Evolutionary conservation across 2,888 invertebrate species (phyloP), one percentile per base, ranked within the genome.

Genomic region (Gymnoscelis rufifasciata): DNA sequence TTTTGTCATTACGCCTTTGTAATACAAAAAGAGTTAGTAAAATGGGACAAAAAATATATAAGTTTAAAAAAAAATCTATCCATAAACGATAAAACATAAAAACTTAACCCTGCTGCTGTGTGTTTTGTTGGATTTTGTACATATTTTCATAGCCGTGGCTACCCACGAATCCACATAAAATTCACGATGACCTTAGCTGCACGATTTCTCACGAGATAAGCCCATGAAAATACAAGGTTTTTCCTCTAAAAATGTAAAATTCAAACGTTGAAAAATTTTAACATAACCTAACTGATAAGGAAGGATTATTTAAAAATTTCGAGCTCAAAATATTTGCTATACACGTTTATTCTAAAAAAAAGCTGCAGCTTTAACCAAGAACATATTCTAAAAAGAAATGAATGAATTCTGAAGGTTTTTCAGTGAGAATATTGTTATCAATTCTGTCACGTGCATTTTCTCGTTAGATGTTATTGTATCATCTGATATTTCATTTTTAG

Each of bases 381-480:
- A 5, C 28, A 12, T 11, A 28, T 12, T 30, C 8, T 30, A 3
- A 30, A 13, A 13, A 6, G n/a, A n/a, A n/a, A n/a, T n/a, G n/a
- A n/a, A n/a, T n/a, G n/a, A n/a, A n/a, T n/a, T n/a, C n/a, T n/a
- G n/a, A n/a, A n/a, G n/a, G n/a, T n/a, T n/a, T n/a, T n/a, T n/a
- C n/a, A n/a, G n/a, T n/a, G n/a, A n/a, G n/a, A 19, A 19, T 19
- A 19, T 19, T 19, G 3, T 19, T 19, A 19, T 3, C 19, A 52
- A 52, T 66, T 62, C 66, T 71, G 74, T 69, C 73, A 68, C 65
- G 66, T 59, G 53, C 66, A 59, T 66, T 23, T 57, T 64, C 45
- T 62, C 66, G 62, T 57, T 54, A 61, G 56, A 61, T 68, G 61
- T 66, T 66, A 64, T 66, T 67, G 67, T 71, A 67, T 66, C 63